Conservation (phyloP, 1,140 invertebrate species). For the Drosophila trapezifrons region DNA sequence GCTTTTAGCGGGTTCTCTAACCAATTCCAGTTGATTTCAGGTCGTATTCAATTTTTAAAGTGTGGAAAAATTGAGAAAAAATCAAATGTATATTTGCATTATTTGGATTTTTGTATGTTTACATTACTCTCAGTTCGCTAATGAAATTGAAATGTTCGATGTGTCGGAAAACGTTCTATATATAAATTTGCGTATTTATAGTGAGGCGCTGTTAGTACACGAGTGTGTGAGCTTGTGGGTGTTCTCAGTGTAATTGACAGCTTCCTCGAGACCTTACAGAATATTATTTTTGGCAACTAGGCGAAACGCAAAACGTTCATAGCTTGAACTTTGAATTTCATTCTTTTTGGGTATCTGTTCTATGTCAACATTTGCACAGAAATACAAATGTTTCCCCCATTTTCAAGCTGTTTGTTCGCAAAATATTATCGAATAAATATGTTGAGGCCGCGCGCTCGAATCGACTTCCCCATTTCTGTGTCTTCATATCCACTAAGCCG, state of each 20-base stretch:
- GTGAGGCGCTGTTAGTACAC: slow-evolving; percentile 14
- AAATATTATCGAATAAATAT: slow-evolving; percentile 63
- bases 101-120: slow-evolving; percentile 24
- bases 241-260: slow-evolving; percentile 37
- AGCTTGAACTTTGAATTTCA: slow-evolving; percentile 34
- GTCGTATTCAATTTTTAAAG: slow-evolving; percentile 23
- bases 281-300: slow-evolving; percentile 52
- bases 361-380: slow-evolving; percentile 41
- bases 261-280: slow-evolving; percentile 45
- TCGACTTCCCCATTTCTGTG: slow-evolving; percentile 19
- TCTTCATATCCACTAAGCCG: slow-evolving; percentile 10
- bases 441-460: slow-evolving; percentile 1
- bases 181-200: slow-evolving; percentile 48
- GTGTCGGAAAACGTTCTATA: slow-evolving; percentile 37
- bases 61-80: slow-evolving; percentile 25
- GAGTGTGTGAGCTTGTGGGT: slow-evolving; percentile 21
- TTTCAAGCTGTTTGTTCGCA: slow-evolving; percentile 35
- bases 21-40: slow-evolving; percentile 29
- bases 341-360: slow-evolving; percentile 38
- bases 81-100: slow-evolving; percentile 3
- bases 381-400: slow-evolving; percentile 33
- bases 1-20: background rate
- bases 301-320: slow-evolving; percentile 34
- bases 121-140: slow-evolving; percentile 42
- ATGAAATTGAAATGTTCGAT: slow-evolving; percentile 54